Evolutionary conservation across 1,140 invertebrate species (phyloP), one percentile per base, ranked within the genome.

Genomic region (Aricia agestis): DNA sequence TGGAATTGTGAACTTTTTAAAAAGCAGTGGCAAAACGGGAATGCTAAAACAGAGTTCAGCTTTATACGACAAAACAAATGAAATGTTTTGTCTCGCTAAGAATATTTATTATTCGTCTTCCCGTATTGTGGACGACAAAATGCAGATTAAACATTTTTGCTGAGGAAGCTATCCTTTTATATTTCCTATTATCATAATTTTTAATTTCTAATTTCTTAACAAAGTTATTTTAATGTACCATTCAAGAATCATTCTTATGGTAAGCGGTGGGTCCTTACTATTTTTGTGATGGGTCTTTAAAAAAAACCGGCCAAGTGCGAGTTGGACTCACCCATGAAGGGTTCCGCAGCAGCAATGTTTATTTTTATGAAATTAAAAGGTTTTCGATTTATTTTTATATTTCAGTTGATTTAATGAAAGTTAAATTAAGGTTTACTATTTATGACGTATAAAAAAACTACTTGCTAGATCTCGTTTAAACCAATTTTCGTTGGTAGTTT

Each of bases 71-170:
- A 52, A 52, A 15, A 52, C 45, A 52, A 52, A 52, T 52, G 13
- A 52, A 52, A 52, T 52, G 45, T 52, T 52, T 52, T 52, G 45
- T 52, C 45, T 52, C 13, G 45, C 45, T 11, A 52, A 15, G 13
- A 52, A 52, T 52, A 52, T 52, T 52, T 52, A 52, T 52, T 52
- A 52, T 52, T 36, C 45, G 45, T 52, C 45, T 52, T 52, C 45
- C 45, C 45, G 45, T 52, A 3, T 52, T 52, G 45, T 52, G 45
- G 45, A 52, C 45, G 25, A 25, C 25, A 42, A 52, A 52, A 52
- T 52, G 45, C 45, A 52, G 45, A 52, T 15, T 52, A 52, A 52
- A 52, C 45, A 52, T 52, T 52, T 52, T 52, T 52, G 45, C 13
- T 13, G 45, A 9, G 13, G 45, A 52, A 1, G 45, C 9, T 13